Evolutionary conservation across 92 coral and sea anemone genomes (phyloP).

Genomic region (Epizoanthus stellaris): DNA sequence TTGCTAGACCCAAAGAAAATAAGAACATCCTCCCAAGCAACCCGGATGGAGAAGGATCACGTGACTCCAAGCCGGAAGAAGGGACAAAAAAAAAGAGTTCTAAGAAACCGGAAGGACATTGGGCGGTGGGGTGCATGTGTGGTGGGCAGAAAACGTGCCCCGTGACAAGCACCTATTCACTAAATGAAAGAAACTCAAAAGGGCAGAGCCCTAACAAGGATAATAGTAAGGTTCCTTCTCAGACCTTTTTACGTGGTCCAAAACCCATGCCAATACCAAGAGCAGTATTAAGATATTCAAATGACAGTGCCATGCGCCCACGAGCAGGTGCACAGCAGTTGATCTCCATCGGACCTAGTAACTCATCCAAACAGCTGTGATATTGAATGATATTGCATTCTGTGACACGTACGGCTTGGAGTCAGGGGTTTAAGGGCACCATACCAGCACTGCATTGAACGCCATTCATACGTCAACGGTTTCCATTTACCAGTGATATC

Average conservation of each 20-base stretch:
- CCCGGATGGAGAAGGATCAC: constrained; percentile 4
- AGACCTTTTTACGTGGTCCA: constrained; percentile 35
- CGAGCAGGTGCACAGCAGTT: constrained; percentile 59
- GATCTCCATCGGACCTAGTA: constrained; percentile 73
- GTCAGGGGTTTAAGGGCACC: too few relatives aligned
- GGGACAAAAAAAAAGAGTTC: constrained; percentile 13
- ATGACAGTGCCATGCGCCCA: constrained; percentile 50
- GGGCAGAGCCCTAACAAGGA: constrained; percentile 33
- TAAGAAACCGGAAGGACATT: constrained; percentile 68
- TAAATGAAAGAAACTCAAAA: constrained; percentile 58
- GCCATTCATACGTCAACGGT: too few relatives aligned
- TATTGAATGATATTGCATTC: too few relatives aligned
- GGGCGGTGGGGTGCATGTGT: constrained; percentile 72
- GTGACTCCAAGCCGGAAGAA: constrained; percentile 44
- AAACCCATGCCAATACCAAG: constrained; percentile 78
- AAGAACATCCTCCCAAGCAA: constrained; percentile 37
- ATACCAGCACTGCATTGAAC: too few relatives aligned
- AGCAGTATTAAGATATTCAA: constrained; percentile 82
- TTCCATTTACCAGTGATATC: too few relatives aligned
- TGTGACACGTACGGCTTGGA: too few relatives aligned
- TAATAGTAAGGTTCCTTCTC: constrained; percentile 29
- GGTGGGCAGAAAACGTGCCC: constrained; percentile 52
- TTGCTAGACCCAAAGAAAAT: constrained; percentile 70
- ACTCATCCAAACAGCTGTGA: constrained; percentile 33
- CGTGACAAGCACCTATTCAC: constrained; percentile 47